Evolutionary conservation across 2,797 vertebrate species (phyloP), one percentile per base, ranked within the genome.

Genomic region (Sebastes cheni): DNA sequence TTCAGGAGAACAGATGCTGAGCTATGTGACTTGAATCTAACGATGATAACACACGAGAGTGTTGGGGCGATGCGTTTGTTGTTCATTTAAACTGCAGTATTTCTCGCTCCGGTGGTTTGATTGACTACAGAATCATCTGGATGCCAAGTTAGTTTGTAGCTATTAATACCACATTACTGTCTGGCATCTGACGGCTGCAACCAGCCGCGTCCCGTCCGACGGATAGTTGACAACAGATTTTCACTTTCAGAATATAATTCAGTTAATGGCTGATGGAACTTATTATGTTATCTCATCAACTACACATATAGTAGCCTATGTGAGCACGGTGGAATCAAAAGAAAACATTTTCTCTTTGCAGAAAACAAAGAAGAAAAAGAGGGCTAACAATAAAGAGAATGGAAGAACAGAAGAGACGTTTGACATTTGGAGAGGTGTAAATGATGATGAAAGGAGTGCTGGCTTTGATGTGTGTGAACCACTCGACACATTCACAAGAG

Each of bases 371-470:
- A 65, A 39, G 6, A 72, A 25, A 52, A 80, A 30, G 72, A 34
- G 68, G 22, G n/a, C 58, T 22, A 23, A 79, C 54, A 67, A 69
- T 50, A 74, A 81, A 75, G 80, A 39, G 77, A 80, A 76, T 59
- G 36, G n/a, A 39, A 72, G 50, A 72, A 65, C 23, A 74, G 69
- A 70, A 8, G 76, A 76, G 55, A 59, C 25, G 16, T 58, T 20
- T 82, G 62, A 77, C 80, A 74, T 77, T 62, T 68, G 34, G 20
- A 75, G 79, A 85, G 62, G 54, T 73, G 64, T 82, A 81, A 81
- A 67, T 67, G 79, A 82, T 81, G 72, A 79, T 74, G 80, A 86
- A 85, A 82, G 55, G 10, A 46, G n/a, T 1, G 39, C 23, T 1
- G 29, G 65, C 82, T 80, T 86, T 84, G 80, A 84, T 75, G 75